phyloP scores from a whole-genome alignment of 2,113 vertebrate genomes.

The Sphyrna mokarran region DNA sequence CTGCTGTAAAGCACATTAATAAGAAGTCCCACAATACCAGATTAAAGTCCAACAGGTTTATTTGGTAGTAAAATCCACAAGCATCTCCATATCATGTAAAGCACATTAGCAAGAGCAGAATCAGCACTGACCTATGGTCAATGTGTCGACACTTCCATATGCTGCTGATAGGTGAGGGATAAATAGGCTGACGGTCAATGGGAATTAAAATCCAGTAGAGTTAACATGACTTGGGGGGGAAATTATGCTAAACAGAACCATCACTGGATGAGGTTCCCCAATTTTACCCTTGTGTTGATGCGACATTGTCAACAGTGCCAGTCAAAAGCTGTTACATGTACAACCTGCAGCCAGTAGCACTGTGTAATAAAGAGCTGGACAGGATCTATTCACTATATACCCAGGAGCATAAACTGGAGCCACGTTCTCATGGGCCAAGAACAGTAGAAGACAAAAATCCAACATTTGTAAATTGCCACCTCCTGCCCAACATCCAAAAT shows the following conservation, averaged over 20 bases:
- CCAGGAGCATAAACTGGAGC: not conserved
- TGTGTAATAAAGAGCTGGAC: not conserved
- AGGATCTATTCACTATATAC: not conserved
- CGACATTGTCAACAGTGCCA: not conserved
- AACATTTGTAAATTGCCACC: not conserved
- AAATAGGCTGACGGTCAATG: not conserved
- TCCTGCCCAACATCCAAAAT: not conserved
- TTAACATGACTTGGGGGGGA: not conserved
- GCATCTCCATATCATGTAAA: not conserved
- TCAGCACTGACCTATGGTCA: not conserved
- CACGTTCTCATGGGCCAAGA: not conserved
- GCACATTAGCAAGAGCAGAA: not conserved
- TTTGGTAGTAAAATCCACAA: no score
- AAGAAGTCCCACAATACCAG: no score
- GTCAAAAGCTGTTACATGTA: not conserved
- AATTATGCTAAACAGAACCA: not conserved
- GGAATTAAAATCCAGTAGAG: not conserved
- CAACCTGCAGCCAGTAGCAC: not conserved
- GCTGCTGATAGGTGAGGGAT: not conserved
- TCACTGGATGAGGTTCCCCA: not conserved
- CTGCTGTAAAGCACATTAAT: not conserved
- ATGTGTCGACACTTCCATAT: not conserved
- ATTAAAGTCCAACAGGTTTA: no score
- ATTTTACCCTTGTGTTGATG: not conserved
- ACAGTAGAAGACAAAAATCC: not conserved